phyloP scores from a whole-genome alignment of 1,140 invertebrate species.

The Pomacea maculata region DNA sequence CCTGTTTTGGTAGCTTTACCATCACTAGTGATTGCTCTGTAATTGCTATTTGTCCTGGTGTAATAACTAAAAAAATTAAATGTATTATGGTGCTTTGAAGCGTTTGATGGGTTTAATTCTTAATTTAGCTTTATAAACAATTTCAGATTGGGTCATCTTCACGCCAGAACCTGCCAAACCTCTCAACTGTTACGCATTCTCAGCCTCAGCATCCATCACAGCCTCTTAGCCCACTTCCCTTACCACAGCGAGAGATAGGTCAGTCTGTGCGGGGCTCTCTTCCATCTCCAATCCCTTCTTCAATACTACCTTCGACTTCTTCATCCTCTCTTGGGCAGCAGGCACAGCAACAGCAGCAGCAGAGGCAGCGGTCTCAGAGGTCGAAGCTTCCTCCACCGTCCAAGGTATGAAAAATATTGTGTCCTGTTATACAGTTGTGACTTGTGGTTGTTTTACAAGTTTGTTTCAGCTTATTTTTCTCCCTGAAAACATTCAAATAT shows the following conservation, averaged over 20 bases:
- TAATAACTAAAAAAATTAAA: no score
- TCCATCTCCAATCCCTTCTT: neutral
- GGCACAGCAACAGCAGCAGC: constrained; percentile 34
- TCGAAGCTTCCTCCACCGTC: constrained; percentile 89
- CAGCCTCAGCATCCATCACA: constrained; percentile 21
- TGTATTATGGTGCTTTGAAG: no score
- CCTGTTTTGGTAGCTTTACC: neutral
- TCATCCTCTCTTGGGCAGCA: constrained; percentile 9
- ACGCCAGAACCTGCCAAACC: constrained; percentile 24
- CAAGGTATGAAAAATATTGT: constrained; percentile 71
- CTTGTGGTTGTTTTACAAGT: no score
- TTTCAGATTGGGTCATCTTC: constrained; percentile 44
- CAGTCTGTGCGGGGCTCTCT: neutral
- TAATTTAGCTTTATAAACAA: constrained; percentile 4
- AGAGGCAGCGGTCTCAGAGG: constrained; percentile 69
- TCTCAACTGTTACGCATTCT: constrained; percentile 8
- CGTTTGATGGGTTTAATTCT: no score
- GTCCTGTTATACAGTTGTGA: neutral
- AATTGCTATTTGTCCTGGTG: constrained; percentile 18
- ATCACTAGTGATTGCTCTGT: neutral
- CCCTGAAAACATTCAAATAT: no score
- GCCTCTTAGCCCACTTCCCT: neutral
- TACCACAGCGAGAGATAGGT: constrained; percentile 18
- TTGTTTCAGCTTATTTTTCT: no score
- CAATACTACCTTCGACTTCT: constrained; percentile 10